Base-by-base conservation (phyloP, 2,113 vertebrate genomes). In the Cynocephalus volans region DNA sequence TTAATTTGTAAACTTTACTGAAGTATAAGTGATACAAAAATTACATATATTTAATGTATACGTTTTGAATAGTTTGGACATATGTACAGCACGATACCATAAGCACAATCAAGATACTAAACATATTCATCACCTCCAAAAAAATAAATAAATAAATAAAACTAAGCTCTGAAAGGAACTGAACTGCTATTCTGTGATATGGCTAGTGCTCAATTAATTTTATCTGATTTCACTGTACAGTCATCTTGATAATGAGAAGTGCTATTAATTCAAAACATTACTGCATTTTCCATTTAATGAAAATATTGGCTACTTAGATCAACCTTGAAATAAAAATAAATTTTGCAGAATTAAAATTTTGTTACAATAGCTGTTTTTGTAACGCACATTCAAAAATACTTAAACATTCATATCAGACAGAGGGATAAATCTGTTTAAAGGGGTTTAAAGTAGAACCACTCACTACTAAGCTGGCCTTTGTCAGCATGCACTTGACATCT, bases 391-490 rank as follows among this genome's bases (percentile, higher is more conserved):
- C 6, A 91, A 69, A 96, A 83, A 75, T 54, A 13, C 76, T 92
- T 92, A 31, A 93, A n/a, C 72, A 87, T 92, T 85, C 52, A 18
- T 28, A 45, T 83, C 12, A 64, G 56, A 80, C 58, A 23, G 45
- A 65, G 33, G 62, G 75, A 80, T 77, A 95, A 92, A 76, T 92
- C 95, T 95, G 18, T 76, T 95, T 81, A 88, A 93, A 93, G 80
- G 62, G 52, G 52, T 52, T 95, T 75, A 84, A 96, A 97, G 89
- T 31, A 75, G 94, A 85, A 21, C 89, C 96, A 92, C 95, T 97
- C 93, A 95, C 62, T 87, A 79, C 93, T 96, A 95, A 97, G 93
- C 96, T 97, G 97, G 95, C 92, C 96, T 97, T 98, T 98, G 89
- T 97, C 87, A 95, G 75, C 95, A 83, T 36, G 73, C 75, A 97